Percentiles rank a stretch among this genome's conserved stretches.
phyloP scores from a whole-genome alignment of 2,113 vertebrate species.

The Stomatorhinus ivindoensis region DNA sequence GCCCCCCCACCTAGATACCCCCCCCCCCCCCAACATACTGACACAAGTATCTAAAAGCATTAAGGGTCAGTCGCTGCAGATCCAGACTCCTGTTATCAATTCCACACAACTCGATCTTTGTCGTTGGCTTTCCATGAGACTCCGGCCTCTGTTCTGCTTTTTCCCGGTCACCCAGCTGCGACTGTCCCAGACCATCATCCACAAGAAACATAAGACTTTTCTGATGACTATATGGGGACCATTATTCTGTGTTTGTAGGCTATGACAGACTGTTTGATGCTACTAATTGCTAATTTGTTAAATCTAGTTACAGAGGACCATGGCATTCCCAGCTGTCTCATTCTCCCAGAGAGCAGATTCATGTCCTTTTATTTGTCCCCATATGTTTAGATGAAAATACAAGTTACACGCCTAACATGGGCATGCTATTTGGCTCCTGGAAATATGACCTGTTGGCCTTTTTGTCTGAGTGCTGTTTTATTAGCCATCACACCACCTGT shows the following conservation, averaged over 20 bases:
- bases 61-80: background rate
- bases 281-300: background rate
- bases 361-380: background rate
- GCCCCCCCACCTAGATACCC: conserved; percentile 4
- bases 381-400: background rate
- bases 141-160: background rate
- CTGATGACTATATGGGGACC: background rate
- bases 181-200: background rate
- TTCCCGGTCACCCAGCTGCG: background rate
- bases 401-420: background rate
- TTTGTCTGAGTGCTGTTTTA: background rate
- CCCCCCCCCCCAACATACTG: background rate
- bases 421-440: background rate
- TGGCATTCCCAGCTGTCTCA: background rate
- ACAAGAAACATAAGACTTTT: background rate
- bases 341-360: background rate
- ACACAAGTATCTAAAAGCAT: background rate
- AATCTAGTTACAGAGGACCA: background rate
- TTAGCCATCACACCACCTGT: background rate
- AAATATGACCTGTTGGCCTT: background rate
- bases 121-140: background rate
- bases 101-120: background rate
- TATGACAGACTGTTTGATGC: background rate
- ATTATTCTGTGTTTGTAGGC: background rate
- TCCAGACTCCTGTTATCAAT: background rate